Conservation (phyloP, 1,140 invertebrate species). For the Ceratitis capitata region DNA sequence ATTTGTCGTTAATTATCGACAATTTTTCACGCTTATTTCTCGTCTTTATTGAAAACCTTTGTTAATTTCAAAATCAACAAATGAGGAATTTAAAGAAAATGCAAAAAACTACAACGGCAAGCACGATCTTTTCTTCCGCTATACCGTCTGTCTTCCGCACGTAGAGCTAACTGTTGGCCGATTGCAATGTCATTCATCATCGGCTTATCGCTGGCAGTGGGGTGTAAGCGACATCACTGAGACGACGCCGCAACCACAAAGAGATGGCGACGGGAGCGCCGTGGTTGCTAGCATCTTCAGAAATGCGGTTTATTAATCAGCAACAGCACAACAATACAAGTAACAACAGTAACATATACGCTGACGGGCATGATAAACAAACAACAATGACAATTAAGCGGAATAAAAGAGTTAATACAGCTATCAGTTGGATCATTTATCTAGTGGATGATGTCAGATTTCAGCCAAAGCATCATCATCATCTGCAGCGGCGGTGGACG, state of each 20-base stretch:
- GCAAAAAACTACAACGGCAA: background rate
- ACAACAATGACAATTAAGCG: constrained; percentile 3
- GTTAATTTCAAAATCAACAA: background rate
- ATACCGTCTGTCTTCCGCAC: background rate
- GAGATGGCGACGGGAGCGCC: background rate
- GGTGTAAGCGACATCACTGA: background rate
- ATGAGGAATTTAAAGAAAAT: background rate
- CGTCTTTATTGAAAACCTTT: background rate
- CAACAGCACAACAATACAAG: background rate
- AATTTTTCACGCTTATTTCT: background rate
- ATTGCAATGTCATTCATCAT: background rate
- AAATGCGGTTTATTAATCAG: constrained; percentile 33
- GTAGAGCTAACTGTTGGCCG: background rate
- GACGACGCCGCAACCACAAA: background rate
- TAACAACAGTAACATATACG: background rate
- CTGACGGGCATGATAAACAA: constrained; percentile 16
- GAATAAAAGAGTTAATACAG: constrained; percentile 9
- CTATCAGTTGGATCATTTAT: constrained; percentile 29
- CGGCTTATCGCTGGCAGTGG: background rate
- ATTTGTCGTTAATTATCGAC: background rate
- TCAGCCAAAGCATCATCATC: background rate
- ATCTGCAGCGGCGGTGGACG: background rate
- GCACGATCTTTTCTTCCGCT: background rate
- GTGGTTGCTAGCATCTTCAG: background rate
- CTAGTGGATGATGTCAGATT: background rate